A percentile compares a stretch with the other conserved stretches of the same genome.
Evolutionary conservation across 1,140 invertebrate genomes (phyloP).

Genomic region (Psilanteris sp.): DNA sequence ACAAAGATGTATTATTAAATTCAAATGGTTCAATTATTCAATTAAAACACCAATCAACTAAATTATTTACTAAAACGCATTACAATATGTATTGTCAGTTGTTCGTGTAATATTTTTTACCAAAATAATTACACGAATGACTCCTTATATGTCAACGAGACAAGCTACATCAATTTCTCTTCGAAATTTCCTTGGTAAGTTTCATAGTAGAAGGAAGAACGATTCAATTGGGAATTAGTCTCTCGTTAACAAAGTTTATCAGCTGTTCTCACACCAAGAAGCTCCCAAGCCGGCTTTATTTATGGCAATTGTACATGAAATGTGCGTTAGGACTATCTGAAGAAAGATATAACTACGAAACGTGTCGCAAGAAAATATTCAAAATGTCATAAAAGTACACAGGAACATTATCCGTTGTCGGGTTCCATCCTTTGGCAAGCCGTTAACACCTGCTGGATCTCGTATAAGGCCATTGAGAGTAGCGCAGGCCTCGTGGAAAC

Average conservation of each 20-base stretch:
- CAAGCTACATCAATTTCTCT: conserved; percentile 62
- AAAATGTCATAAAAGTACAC: conserved; percentile 50
- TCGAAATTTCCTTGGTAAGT: conserved; percentile 55
- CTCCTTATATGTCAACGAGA: background rate
- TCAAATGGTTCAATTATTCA: too few species aligned
- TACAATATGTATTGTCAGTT: too few species aligned
- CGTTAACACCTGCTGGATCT: conserved; percentile 76
- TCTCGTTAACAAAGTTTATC: conserved; percentile 78
- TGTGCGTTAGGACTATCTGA: conserved; percentile 60
- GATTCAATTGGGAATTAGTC: conserved; percentile 76
- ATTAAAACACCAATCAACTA: too few species aligned
- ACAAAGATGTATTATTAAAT: too few species aligned
- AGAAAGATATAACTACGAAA: conserved; percentile 19
- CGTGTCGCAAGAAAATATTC: conserved; percentile 41
- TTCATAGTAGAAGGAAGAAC: conserved; percentile 59
- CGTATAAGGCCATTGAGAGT: conserved; percentile 56
- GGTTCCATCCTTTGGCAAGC: conserved; percentile 34
- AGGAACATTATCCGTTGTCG: conserved; percentile 12
- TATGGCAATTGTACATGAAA: conserved; percentile 70
- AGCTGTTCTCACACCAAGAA: conserved; percentile 65
- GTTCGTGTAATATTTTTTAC: background rate
- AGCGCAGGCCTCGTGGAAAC: conserved; percentile 29
- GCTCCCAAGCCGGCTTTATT: conserved; percentile 64
- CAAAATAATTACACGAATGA: conserved; percentile 8
- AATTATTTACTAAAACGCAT: too few species aligned